Percentiles rank a stretch among this genome's conserved stretches.
phyloP scores from a whole-genome alignment of 1,140 invertebrate genomes.

The Acarapis woodi region DNA sequence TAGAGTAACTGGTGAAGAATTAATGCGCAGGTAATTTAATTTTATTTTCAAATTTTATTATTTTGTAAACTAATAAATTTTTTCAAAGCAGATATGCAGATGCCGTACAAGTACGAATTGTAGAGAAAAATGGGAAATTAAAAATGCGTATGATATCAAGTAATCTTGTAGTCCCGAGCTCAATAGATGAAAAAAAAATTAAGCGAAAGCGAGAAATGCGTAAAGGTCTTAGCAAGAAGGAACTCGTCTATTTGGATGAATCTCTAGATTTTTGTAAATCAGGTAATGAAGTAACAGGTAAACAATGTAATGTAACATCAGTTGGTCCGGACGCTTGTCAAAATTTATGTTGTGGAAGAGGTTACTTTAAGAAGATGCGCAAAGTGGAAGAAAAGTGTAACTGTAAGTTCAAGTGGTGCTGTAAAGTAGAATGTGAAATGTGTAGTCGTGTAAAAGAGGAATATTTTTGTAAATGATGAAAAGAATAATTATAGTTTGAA shows the following conservation, averaged over 20 bases:
- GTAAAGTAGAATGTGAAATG: constrained; percentile 62
- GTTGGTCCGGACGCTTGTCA: constrained; percentile 49
- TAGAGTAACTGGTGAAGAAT: constrained; percentile 15
- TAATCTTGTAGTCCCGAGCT: constrained; percentile 10
- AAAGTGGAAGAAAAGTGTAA: constrained; percentile 50
- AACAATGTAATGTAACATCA: constrained; percentile 44
- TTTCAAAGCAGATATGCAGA: constrained; percentile 21
- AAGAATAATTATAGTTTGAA: no score
- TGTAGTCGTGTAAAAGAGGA: constrained; percentile 21
- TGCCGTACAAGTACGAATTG: constrained; percentile 15
- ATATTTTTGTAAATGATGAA: constrained; percentile 8
- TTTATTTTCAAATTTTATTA: no score
- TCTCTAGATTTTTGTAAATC: constrained; percentile 58
- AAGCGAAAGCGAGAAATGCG: no score
- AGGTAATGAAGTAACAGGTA: constrained; percentile 46
- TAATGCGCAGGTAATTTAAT: no score
- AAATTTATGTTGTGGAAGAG: constrained; percentile 50
- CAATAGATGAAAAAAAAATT: constrained; percentile 12
- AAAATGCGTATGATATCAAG: constrained; percentile 9
- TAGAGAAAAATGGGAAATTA: no score
- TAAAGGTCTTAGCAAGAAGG: constrained; percentile 19
- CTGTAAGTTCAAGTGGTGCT: constrained; percentile 83
- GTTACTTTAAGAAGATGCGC: constrained; percentile 33
- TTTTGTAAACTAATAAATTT: no score
- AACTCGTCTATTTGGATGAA: constrained; percentile 49